Conservation (phyloP, 2,113 vertebrate genomes). For the Artemisiospiza belli region DNA sequence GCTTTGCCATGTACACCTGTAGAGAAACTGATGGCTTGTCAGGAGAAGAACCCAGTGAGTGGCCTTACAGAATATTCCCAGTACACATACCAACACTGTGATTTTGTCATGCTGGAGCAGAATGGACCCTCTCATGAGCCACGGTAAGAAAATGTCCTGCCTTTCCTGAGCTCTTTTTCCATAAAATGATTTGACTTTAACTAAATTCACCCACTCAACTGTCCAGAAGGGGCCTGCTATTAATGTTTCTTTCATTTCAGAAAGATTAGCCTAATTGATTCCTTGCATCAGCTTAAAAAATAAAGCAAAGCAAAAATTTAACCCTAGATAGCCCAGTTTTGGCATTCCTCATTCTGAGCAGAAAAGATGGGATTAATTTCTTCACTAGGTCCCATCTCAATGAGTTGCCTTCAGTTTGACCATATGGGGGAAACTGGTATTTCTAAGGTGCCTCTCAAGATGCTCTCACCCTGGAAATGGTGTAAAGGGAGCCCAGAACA, state of each 20-base stretch:
- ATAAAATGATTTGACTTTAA: background rate
- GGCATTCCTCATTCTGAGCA: background rate
- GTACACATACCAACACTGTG: slow-evolving; percentile 87
- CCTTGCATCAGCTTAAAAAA: background rate
- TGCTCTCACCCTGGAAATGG: background rate
- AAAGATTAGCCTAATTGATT: background rate
- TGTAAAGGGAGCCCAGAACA: background rate
- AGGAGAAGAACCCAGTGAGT: slow-evolving; percentile 92
- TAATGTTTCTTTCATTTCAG: background rate
- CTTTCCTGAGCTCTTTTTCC: background rate
- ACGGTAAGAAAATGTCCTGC: slow-evolving; percentile 74
- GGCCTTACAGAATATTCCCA: slow-evolving; percentile 95
- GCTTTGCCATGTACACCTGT: slow-evolving; percentile 62
- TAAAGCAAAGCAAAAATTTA: background rate
- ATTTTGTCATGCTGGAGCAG: slow-evolving; percentile 90
- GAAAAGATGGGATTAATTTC: background rate
- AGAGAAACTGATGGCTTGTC: slow-evolving; percentile 88
- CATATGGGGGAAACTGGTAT: background rate
- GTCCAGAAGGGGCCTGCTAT: background rate
- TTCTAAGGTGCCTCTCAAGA: background rate
- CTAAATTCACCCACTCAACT: rapidly evolving
- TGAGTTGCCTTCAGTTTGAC: background rate
- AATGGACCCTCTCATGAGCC: slow-evolving; percentile 94
- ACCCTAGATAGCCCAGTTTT: background rate
- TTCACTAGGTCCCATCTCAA: background rate